Evolutionary conservation across 2,888 invertebrate species (phyloP), one percentile per base, ranked within the genome.

Genomic region (Caenorhabditis becei): DNA sequence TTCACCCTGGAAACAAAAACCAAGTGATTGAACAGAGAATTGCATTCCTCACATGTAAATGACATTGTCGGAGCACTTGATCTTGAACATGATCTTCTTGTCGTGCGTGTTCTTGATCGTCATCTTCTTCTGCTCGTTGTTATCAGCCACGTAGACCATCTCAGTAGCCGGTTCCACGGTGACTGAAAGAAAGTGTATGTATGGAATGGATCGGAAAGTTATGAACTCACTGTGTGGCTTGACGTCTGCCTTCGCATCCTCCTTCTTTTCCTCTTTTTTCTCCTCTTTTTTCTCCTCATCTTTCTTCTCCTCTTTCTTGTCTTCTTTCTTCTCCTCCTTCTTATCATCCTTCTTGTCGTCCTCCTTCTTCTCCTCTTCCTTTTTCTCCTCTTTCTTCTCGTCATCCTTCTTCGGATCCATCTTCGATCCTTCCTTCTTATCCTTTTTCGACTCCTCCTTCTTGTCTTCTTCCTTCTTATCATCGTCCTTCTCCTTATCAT

Each of bases 61-160:
- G 18, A 5, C 11, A 26, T 63, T 72, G 44, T 72, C 72, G 23
- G 72, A 70, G 14, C 49, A 54, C 32, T 78, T 78, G 16, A 71
- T 59, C 49, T 78, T 78, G 63, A 69, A 77, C 77, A 77, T 77
- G 37, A 77, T 58, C 54, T 77, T 77, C 56, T 69, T 62, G 28
- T 69, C 67, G 51, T 63, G 63, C n/a, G 61, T 56, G 26, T 69
- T 77, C 26, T 54, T 58, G 32, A 77, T 11, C 37, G 61, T 63
- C 7, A 77, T 7, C 49, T 62, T 69, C 63, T 77, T 69, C 54
- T 77, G 69, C 32, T 63, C 77, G 3, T 47, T 56, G 10, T 62
- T 41, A 8, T 62, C 62, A 1, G 69, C 62, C 32, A 67, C 14
- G 58, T 69, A 77, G 16, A 14, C 41, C 28, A 77, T 10, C 35